Percentiles rank a stretch among this genome's conserved stretches.
phyloP scores from a whole-genome alignment of 92 coral and sea anemone species.

The Palythoa caribaeorum region DNA sequence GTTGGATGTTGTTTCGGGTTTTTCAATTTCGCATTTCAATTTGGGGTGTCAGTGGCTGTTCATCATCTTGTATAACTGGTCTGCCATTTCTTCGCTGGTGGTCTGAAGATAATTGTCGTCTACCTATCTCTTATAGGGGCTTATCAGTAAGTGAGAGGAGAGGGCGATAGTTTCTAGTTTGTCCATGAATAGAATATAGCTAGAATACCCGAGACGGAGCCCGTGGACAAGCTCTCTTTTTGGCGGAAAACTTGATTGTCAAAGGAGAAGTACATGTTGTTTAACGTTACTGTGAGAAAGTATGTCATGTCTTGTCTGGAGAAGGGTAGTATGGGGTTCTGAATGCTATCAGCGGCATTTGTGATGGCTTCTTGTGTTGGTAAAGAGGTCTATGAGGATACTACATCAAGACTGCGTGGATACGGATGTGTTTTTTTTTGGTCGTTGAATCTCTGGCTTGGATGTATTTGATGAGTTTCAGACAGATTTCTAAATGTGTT shows the following conservation, averaged over 20 bases:
- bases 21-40: no score
- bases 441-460: constrained; percentile 14
- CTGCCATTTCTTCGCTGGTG: no score
- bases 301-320: constrained; percentile 32
- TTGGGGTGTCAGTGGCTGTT: no score
- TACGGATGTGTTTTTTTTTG: constrained; percentile 51
- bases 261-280: constrained; percentile 60
- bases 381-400: constrained; percentile 56
- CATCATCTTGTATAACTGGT: no score
- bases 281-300: constrained; percentile 43
- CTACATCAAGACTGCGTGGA: constrained; percentile 70
- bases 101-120: no score
- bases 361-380: constrained; percentile 48
- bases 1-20: no score
- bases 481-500: no score
- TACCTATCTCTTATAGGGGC: no score
- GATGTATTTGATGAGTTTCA: constrained; percentile 45
- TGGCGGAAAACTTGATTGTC: constrained; percentile 18
- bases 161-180: not conserved
- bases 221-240: constrained; percentile 2
- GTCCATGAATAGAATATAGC: no score
- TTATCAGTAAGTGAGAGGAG: no score
- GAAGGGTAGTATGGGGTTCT: not conserved
- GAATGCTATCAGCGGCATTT: constrained; percentile 18
- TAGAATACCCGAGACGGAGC: no score